Conservation (phyloP, 2,113 vertebrate genomes). For the Myrmophylax atrothorax region DNA sequence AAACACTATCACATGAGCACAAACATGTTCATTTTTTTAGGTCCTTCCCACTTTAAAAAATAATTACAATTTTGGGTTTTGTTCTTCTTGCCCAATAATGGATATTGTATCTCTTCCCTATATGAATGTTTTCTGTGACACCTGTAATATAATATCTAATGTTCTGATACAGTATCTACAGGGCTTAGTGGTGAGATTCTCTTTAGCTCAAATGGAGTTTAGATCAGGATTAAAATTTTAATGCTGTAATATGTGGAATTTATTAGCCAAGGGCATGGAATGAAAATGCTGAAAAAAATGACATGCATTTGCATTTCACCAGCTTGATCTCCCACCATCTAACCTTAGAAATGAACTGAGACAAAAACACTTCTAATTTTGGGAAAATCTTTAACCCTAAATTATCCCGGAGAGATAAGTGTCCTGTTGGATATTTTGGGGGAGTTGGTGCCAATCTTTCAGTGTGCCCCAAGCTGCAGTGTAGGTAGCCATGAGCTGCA, state of each 20-base stretch:
- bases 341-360: not conserved
- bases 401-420: not conserved
- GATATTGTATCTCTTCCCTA: not conserved
- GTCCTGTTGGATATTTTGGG: not conserved
- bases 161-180: not conserved
- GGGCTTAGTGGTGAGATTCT: not conserved
- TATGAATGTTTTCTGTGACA: not conserved
- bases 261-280: not conserved
- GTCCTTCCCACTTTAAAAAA: not conserved
- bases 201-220: not conserved
- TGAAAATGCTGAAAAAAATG: not conserved
- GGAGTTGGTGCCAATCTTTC: not conserved
- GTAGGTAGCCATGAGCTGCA: rapidly evolving
- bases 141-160: not conserved
- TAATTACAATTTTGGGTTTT: not conserved
- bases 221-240: not conserved
- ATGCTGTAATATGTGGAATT: not conserved
- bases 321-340: not conserved
- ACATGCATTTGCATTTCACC: not conserved
- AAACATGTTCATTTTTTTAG: not conserved
- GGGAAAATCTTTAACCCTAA: not conserved
- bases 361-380: not conserved
- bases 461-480: not conserved
- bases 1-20: not conserved
- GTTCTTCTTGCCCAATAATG: not conserved